Conservation (phyloP, 2,797 vertebrate genomes). For the Argentina silus region DNA sequence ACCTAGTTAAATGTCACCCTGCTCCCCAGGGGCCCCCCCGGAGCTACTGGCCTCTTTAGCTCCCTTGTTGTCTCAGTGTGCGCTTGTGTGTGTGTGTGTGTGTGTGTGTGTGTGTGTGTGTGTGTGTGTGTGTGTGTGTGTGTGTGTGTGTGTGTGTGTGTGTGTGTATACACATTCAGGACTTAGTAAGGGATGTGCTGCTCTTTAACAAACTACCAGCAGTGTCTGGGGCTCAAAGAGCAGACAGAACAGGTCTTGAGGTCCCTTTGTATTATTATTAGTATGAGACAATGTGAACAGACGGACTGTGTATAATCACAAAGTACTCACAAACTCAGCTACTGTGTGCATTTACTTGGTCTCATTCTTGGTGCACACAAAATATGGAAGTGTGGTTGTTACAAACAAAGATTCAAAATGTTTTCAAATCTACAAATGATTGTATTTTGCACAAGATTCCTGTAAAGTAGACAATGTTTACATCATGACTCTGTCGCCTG, state of each 20-base stretch:
- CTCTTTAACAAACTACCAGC: background rate
- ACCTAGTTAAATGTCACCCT: conserved; percentile 35
- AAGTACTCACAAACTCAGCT: too few relatives aligned
- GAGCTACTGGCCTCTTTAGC: background rate
- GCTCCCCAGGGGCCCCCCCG: conserved; percentile 12
- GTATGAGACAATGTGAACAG: too few relatives aligned
- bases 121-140: conserved; percentile 1
- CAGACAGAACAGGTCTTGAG: background rate
- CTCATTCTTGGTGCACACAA: too few relatives aligned
- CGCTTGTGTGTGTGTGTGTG: background rate
- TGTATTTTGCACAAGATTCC: too few relatives aligned
- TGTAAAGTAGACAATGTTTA: background rate
- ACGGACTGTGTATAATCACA: too few relatives aligned
- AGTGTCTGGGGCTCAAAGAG: background rate
- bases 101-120: conserved; percentile 13
- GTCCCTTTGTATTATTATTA: background rate
- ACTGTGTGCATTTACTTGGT: too few relatives aligned
- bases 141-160: background rate
- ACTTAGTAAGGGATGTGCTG: background rate
- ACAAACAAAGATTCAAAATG: too few relatives aligned
- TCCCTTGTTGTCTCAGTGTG: conserved; percentile 1
- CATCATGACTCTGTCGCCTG: background rate
- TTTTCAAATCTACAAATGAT: too few relatives aligned
- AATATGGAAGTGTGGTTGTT: too few relatives aligned
- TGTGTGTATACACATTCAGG: background rate